Evolutionary conservation across 1,140 invertebrate genomes (phyloP).

Genomic region (Heliconius hermathena): DNA sequence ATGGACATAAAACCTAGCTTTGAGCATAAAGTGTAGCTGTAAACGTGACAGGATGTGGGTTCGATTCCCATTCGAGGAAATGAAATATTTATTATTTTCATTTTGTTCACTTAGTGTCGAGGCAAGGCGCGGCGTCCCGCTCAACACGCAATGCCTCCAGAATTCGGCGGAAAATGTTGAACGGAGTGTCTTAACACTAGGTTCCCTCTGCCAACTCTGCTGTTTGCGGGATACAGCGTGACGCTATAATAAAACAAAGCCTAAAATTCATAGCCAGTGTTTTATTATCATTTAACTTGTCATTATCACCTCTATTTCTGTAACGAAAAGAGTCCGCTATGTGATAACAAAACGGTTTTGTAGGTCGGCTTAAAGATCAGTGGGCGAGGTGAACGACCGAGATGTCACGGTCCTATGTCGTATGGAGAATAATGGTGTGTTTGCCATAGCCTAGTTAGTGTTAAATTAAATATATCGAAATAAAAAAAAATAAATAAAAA

Average conservation of each 20-base stretch:
- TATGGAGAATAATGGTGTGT: constrained; percentile 31
- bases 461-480: background rate
- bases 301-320: constrained; percentile 32
- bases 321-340: constrained; percentile 37
- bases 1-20: background rate
- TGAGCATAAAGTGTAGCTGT: no score
- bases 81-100: no score
- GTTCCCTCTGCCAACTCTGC: no score
- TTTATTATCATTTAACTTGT: constrained; percentile 24
- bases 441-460: constrained; percentile 14
- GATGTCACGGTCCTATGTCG: constrained; percentile 64
- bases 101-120: no score
- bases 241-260: background rate
- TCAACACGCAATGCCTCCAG: no score
- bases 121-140: no score
- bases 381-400: constrained; percentile 68
- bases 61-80: no score
- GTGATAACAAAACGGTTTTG: constrained; percentile 51
- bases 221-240: no score
- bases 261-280: background rate
- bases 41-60: no score
- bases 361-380: constrained; percentile 67
- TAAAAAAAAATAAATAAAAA: background rate
- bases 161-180: no score
- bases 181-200: no score